Base-by-base conservation (phyloP, 2,797 vertebrate species). In the Prunella strophiata region DNA sequence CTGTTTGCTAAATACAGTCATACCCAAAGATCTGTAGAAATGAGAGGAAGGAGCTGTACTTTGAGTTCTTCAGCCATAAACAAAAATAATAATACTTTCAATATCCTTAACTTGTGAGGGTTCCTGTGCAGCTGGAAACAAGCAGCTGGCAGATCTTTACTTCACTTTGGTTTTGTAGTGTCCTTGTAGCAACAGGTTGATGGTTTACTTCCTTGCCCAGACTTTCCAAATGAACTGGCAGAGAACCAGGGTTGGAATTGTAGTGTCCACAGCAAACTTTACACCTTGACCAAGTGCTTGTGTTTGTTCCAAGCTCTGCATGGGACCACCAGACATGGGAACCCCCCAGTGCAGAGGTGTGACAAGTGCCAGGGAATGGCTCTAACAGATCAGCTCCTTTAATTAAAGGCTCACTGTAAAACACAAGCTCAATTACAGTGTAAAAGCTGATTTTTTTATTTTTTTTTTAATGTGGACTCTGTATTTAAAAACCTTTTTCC, bases 1-100 rank as follows among this genome's bases (percentile, higher is more conserved):
- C 67, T 47, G 22, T 79, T 88, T 57, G 25, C 84, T 97, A 72
- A 94, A 75, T 63, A 70, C 61, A 84, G 52, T 91, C 47, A 11
- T 89, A 88, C 94, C 95, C 96, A 97, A 97, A 97, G 87, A 95
- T 62, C 48, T 81, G 6, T 78, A 82, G 74, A 61, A 93, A 76
- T 51, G 7, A 40, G 73, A 80, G 43, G 55, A 91, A 94, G 67
- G 54, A 89, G 58, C 94, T 85, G 72, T 84, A 57, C 71, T 94
- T 90, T 74, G 93, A 97, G 93, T 97, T 96, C 89, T 90, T 97
- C 76, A 80, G 63, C 93, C 54, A 34, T 52, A 48, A 29, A 68
- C 85, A 93, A 77, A 89, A 94, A 55, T 85, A 89, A 84, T 62
- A 75, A 61, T 91, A 22, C 29, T 71, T 55, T 40, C 10, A 80